Base-by-base conservation (phyloP, 2,888 invertebrate species). In the Agrilus cyanescens region DNA sequence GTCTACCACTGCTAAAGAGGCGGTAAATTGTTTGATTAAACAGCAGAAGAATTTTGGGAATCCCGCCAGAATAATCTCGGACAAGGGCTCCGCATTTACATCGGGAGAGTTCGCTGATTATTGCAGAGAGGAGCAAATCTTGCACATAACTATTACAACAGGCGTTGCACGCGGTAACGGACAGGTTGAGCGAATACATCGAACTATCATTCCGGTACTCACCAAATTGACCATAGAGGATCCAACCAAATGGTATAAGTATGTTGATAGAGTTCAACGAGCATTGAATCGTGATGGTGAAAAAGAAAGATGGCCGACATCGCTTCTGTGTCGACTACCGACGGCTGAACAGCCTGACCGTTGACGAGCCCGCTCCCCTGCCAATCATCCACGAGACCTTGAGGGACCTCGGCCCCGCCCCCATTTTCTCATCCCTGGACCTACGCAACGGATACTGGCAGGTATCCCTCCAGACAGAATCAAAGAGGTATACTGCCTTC, bases 71-170 rank as follows among this genome's bases (percentile, higher is more conserved):
- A 48, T 48, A 13, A 37, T 48, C 2, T 40, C 44, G 6, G 44
- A 65, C 41, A 47, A 52, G 38, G 62, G 63, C 4, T 51, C 63
- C 2, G 63, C 66, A 3, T 67, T 60, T 42, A 62, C 61, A 1
- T 57, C 61, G 1, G 40, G 53, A 7, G 57, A 53, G 3, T 65
- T 65, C 31, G 12, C 49, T 40, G 45, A 56, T 1, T 67, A 63
- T 45, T 63, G 62, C 44, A 35, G 52, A 8, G 50, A 51, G 3
- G 58, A 64, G 46, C 50, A 49, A 0, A 63, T 67, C 12, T 39
- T 54, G 32, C 60, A 60, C 41, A 41, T 55, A 2, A 37, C 41
- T 2, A 59, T 53, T 30, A 54, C 54, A 1, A 54, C 50, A 6
- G 53, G 63, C 4, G 50, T 61, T 4, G 61, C 63, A 6, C 38